Base-by-base conservation (phyloP, 2,113 vertebrate species). In the Cygnus atratus region DNA sequence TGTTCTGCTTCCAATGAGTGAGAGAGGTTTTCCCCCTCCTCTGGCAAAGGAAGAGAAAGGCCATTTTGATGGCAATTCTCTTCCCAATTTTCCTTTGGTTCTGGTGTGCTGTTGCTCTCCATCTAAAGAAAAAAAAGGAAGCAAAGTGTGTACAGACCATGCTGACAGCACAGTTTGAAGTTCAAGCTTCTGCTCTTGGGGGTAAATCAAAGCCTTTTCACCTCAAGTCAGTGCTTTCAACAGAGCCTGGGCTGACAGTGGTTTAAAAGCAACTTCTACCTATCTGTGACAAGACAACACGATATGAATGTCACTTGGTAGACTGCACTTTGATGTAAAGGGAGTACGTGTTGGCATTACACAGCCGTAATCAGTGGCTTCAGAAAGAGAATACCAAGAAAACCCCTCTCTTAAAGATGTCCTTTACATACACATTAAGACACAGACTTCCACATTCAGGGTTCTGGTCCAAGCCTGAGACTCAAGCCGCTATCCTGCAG, bases 1-100 rank as follows among this genome's bases (percentile, higher is more conserved):
- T 99, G 99, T 97, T 99, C 99, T 92, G 99, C 99, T 98, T 99
- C 99, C 97, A 99, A 95, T 66, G 99, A 99, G 93, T 99, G 99
- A 83, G 99, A 99, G 92, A 99, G 98, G 95, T 98, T 99, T 88
- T 99, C 99, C 9, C 98, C 98, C 96, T 99, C 98, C 96, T 99
- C 99, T 3, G 98, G 98, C 95, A 98, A 96, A 92, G 99, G 99
- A 91, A 99, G 98, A 97, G 98, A 98, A 97, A 99, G 98, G 88
- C 99, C 99, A 72, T 99, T 99, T 97, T 99, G 98, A 82, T 99
- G 99, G 98, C 98, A 98, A 78, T 96, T 98, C 83, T 98, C 98
- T 82, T 99, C 99, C 82, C 98, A 98, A 93, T 98, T 98, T 96
- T 98, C 98, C 98, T 99, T 99, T 97, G 98, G 99, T 98, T 99